These are phyloP conservation scores for Diacarnus erythraeanus DNA, from an alignment of 37 sponge, comb jelly and placozoan species.

Conservation along the genomic window DNA sequence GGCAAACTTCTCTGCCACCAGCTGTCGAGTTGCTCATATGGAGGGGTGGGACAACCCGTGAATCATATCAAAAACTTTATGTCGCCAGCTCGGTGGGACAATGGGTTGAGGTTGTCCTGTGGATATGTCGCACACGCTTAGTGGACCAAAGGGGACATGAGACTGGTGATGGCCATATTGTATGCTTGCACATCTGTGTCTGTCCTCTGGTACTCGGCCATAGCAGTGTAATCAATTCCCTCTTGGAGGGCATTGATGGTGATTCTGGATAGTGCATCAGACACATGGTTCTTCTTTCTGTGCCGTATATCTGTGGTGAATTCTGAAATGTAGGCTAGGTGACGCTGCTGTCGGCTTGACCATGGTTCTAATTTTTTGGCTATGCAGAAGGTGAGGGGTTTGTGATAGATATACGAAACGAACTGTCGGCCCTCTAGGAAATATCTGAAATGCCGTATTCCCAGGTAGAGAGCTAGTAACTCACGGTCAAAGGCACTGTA, in stretches of 20 bases:
- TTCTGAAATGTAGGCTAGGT: too few species aligned
- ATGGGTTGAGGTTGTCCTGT: slow-evolving; percentile 31
- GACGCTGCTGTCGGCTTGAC: too few species aligned
- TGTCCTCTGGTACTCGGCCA: neutral
- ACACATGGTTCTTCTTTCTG: neutral
- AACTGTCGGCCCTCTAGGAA: slow-evolving; percentile 36
- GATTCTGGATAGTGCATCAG: neutral
- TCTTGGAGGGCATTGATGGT: neutral
- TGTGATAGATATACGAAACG: slow-evolving; percentile 25
- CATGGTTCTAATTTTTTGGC: too few species aligned
- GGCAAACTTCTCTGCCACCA: neutral
- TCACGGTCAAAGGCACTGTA: slow-evolving; percentile 51
- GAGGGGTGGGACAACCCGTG: slow-evolving; percentile 32
- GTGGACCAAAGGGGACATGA: too few species aligned
- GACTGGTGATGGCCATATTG: neutral
- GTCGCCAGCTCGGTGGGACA: slow-evolving; percentile 30
- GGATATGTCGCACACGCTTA: slow-evolving; percentile 17
- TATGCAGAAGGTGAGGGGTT: slow-evolving; percentile 45
- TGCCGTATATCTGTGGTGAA: neutral
- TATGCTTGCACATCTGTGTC: neutral
- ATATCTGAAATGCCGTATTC: slow-evolving; percentile 35
- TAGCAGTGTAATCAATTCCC: neutral
- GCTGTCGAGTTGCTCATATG: slow-evolving; percentile 19
- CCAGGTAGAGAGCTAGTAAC: slow-evolving; percentile 23
- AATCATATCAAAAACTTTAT: slow-evolving; percentile 25